Base-by-base conservation (phyloP, 2,797 vertebrate genomes). In the Cyclura pinguis region DNA sequence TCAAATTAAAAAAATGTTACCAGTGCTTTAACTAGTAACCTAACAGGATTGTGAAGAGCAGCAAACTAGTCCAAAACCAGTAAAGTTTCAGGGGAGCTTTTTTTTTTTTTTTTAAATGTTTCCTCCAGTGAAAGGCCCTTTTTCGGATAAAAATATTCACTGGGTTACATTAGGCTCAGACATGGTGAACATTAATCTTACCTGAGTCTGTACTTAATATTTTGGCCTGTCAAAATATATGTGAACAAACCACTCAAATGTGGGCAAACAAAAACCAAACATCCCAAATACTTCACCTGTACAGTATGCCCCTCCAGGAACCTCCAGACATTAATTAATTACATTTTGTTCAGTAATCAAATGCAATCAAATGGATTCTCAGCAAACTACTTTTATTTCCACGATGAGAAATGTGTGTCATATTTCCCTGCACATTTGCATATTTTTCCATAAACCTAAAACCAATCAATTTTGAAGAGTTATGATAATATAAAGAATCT, bases 361-460 rank as follows among this genome's bases (percentile, higher is more conserved):
- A 97, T 94, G 94, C 96, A 97, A 97, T 97, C 97, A 97, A 93
- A 95, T 1, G 91, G 95, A 94, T 97, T 97, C 96, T 96, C 90
- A 95, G 94, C 89, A 95, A 97, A 94, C 96, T 96, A 91, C 97
- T 97, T 96, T 97, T 96, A 96, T 87, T 96, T 95, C 95, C 93
- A 95, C 96, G 47, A 95, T 91, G 94, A 97, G 95, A 96, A 96
- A 96, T 92, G 94, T 94, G 94, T 91, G 95, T 86, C 95, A 85
- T 96, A 95, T 80, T 96, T 91, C 95, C 87, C 93, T 47, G 35
- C 0, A 82, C 94, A 97, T 97, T 97, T 97, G 96, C 97, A 97
- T 97, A 97, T 97, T 97, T 97, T 97, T 97, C 97, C 97, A 97
- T 97, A 97, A 97, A 96, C 96, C 97, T 97, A 97, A 97, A 97